These are phyloP conservation scores for Ochropleura plecta DNA, from an alignment of 2,888 invertebrate genomes.

Conservation along the genomic window DNA sequence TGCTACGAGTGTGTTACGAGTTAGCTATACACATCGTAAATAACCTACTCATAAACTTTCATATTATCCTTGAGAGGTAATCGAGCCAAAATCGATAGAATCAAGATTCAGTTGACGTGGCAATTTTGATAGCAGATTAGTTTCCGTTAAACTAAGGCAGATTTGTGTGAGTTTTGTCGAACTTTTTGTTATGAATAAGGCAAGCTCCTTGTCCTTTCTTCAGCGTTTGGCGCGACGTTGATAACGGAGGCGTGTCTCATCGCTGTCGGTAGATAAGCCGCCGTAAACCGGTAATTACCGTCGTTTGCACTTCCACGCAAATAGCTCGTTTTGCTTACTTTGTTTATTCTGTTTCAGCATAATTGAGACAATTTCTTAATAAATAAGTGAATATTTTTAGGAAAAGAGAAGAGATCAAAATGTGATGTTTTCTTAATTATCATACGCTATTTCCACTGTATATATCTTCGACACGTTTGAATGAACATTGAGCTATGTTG, in stretches of 20 bases:
- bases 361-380: conserved; percentile 20
- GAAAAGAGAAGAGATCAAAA: too few relatives aligned
- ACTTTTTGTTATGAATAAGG: conserved; percentile 23
- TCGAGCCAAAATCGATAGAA: neutral
- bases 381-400: neutral
- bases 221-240: conserved; percentile 28
- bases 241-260: conserved; percentile 29
- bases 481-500: neutral
- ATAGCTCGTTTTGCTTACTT: conserved; percentile 35
- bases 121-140: neutral
- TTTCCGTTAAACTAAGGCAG: neutral
- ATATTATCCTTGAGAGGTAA: neutral
- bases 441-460: too few relatives aligned
- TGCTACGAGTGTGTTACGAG: neutral
- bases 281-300: conserved; percentile 53
- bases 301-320: conserved; percentile 47
- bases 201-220: conserved; percentile 27
- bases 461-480: neutral
- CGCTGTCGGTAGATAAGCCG: conserved; percentile 51
- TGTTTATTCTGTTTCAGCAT: conserved; percentile 26
- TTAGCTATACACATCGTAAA: neutral
- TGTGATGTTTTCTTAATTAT: too few relatives aligned
- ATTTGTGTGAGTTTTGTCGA: conserved; percentile 5
- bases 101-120: neutral
- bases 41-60: neutral